Evolutionary conservation across 2,797 vertebrate genomes (phyloP).

Genomic region (Chelmon rostratus): DNA sequence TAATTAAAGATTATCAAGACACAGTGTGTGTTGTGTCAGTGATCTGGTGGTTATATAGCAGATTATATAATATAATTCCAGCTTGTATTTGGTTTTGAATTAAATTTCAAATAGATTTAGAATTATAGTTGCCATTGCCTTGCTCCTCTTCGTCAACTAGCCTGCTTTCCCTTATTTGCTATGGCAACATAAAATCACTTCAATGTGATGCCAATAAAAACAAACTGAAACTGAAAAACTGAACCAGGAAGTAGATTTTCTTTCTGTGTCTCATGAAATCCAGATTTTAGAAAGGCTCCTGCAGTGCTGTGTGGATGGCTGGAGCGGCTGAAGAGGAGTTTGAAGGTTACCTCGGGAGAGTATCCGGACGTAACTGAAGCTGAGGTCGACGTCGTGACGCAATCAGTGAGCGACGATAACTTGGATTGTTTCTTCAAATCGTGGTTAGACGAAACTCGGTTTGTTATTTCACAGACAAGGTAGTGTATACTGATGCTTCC

Average conservation of each 20-base stretch:
- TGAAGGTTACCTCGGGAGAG: neutral
- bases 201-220: neutral
- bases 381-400: slow-evolving; percentile 59
- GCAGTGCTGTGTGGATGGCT: no score
- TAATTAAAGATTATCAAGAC: slow-evolving; percentile 79
- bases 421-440: slow-evolving; percentile 77
- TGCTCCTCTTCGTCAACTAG: neutral
- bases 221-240: neutral
- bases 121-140: neutral
- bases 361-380: slow-evolving; percentile 33
- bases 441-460: slow-evolving; percentile 65
- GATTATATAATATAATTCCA: neutral
- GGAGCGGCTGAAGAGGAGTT: no score
- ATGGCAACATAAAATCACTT: neutral
- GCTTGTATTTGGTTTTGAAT: neutral
- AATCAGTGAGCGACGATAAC: slow-evolving; percentile 73
- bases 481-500: slow-evolving; percentile 48
- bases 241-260: neutral
- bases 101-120: neutral
- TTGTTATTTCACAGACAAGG: slow-evolving; percentile 69
- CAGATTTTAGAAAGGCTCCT: neutral
- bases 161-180: neutral
- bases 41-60: neutral
- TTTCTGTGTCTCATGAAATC: neutral
- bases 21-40: slow-evolving; percentile 47